Base-by-base conservation (phyloP, 2,797 vertebrate genomes). In the Lophura swinhoii region DNA sequence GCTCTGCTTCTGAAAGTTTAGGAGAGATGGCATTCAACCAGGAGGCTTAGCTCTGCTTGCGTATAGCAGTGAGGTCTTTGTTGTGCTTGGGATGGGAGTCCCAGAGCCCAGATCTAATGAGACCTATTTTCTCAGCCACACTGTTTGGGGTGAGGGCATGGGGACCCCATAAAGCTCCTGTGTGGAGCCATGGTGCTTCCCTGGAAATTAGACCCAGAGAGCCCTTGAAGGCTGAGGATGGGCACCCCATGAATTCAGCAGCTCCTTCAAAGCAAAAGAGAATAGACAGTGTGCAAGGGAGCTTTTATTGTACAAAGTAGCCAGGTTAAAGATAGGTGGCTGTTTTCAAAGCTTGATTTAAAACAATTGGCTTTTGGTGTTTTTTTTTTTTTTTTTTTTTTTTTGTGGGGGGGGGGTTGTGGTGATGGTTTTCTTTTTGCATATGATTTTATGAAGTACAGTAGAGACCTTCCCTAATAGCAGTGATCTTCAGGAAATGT, bases 291-390 rank as follows among this genome's bases (percentile, higher is more conserved):
- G 24, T 3, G 11, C 21, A 28, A 17, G 9, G 18, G 2, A 22
- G 0, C 2, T 7, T 55, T 64, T 91, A 82, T 56, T 78, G 26
- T 69, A 59, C 14, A 9, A 81, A 44, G 39, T 43, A 81, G 5
- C 7, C 51, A 72, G 24, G 21, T 58, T 51, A 56, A 20, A 48
- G n/a, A 69, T 21, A 77, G 66, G 51, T 75, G 49, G 4, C 12
- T 92, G 58, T 58, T 93, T 86, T 78, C 51, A 67, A 86, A 76
- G 55, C 72, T 80, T 31, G 16, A 9, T 67, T 81, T 83, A 60
- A 63, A 66, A 55, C 11, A 82, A 31, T 21, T n/a, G 55, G 55
- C 12, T 49, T 49, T 21, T 56, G 55, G 31, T 29, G 51, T 10
- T 17, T 20, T 18, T 44, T 60, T 26, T 28, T 17, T 39, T 37